Conservation (phyloP, 2,888 invertebrate species). For the Steinernema scapterisci region DNA sequence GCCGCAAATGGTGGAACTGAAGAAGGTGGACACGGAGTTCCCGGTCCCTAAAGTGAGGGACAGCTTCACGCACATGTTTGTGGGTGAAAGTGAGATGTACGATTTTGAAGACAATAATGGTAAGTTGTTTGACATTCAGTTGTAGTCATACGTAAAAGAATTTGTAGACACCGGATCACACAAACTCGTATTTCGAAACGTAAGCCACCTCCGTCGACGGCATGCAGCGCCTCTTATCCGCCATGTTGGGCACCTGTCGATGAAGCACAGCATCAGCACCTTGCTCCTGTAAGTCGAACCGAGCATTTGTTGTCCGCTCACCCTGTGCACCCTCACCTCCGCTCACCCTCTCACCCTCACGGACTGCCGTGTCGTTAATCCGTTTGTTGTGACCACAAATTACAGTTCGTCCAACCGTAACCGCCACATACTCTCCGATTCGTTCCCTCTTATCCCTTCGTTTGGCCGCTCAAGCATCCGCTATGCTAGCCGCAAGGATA, state of each 20-base stretch:
- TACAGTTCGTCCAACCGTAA: constrained; percentile 52
- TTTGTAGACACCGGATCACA: not conserved
- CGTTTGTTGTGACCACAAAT: constrained; percentile 16
- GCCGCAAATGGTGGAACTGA: constrained; percentile 82
- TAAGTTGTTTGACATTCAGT: not conserved
- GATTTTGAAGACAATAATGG: constrained; percentile 72
- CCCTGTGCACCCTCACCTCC: not conserved
- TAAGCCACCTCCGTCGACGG: constrained; percentile 35
- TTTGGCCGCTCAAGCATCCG: constrained; percentile 52
- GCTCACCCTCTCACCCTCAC: not conserved
- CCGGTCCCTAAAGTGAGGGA: constrained; percentile 79
- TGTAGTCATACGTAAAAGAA: not conserved
- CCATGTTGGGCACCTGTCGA: constrained; percentile 48
- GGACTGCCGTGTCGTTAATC: constrained; percentile 24
- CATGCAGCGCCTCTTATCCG: constrained; percentile 37
- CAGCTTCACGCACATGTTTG: constrained; percentile 97
- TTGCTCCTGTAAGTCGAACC: constrained; percentile 39
- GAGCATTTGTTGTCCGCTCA: not conserved
- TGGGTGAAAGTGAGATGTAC: constrained; percentile 78
- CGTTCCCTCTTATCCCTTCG: constrained; percentile 54
- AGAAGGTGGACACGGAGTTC: constrained; percentile 82
- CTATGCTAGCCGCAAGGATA: constrained; percentile 54
- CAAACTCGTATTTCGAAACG: constrained; percentile 9
- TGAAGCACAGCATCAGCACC: constrained; percentile 39
- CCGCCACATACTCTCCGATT: constrained; percentile 53